Evolutionary conservation across 2,113 vertebrate genomes (phyloP).

Genomic region (Acanthisitta chloris): DNA sequence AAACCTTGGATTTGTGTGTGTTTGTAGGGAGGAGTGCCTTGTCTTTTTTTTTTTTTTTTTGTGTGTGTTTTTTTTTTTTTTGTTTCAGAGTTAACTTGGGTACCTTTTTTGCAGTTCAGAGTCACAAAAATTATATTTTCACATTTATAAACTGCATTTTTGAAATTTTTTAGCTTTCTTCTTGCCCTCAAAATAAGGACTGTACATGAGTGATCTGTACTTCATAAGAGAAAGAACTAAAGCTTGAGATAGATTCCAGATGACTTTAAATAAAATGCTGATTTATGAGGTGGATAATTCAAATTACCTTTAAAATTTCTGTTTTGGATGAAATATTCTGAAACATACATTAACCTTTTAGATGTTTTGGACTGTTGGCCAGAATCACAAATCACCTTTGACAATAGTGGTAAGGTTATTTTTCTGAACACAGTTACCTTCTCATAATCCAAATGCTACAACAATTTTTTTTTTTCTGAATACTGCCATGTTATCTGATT

Average conservation of each 20-base stretch:
- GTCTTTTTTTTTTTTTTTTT: background rate
- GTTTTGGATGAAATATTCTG: background rate
- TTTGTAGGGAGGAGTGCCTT: background rate
- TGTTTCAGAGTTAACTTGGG: background rate
- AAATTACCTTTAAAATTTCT: slow-evolving; percentile 2
- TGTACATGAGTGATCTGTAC: background rate
- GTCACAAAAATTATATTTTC: background rate
- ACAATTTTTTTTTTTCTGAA: background rate
- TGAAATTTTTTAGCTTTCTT: background rate
- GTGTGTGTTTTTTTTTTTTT: background rate
- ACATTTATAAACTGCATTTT: background rate
- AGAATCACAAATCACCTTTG: background rate
- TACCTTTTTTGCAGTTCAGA: background rate
- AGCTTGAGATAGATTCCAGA: background rate
- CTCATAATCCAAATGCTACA: background rate
- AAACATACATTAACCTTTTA: background rate
- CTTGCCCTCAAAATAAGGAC: background rate
- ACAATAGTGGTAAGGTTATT: fast-evolving
- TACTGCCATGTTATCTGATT: background rate
- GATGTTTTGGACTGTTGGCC: background rate
- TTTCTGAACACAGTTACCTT: background rate
- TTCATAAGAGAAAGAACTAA: background rate
- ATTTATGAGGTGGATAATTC: background rate
- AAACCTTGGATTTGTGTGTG: background rate
- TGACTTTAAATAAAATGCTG: background rate